phyloP scores from a whole-genome alignment of 2,888 invertebrate genomes.

The Lydus trimaculatus region DNA sequence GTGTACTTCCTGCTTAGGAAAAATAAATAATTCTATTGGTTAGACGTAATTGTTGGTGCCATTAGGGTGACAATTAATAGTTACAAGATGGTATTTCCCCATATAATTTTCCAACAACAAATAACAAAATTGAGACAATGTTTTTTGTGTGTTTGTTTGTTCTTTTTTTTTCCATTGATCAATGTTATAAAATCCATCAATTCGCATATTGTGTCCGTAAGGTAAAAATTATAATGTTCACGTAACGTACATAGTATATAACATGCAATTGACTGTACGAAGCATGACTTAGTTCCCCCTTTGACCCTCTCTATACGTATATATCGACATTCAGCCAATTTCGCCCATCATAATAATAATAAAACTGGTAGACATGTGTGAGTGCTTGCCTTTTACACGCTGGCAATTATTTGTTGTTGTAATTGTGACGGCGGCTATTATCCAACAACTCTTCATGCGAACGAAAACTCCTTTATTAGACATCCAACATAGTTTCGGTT shows the following conservation, averaged over 20 bases:
- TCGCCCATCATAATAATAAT: constrained; percentile 38
- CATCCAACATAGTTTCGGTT: constrained; percentile 8
- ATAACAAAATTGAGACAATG: not conserved
- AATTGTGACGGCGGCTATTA: constrained; percentile 29
- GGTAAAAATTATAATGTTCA: constrained; percentile 37
- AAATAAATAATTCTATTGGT: not conserved
- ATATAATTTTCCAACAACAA: not conserved
- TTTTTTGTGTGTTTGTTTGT: not conserved
- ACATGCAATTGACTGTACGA: constrained; percentile 36
- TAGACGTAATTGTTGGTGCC: not conserved
- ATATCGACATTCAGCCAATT: constrained; percentile 37
- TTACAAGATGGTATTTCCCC: not conserved
- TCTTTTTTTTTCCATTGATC: not conserved
- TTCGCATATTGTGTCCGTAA: not conserved
- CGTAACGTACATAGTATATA: constrained; percentile 27
- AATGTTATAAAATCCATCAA: not conserved
- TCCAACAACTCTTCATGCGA: constrained; percentile 10
- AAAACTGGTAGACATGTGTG: constrained; percentile 41
- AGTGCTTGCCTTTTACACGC: constrained; percentile 39
- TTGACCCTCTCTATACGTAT: constrained; percentile 24
- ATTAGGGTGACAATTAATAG: not conserved
- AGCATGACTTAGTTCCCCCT: constrained; percentile 36
- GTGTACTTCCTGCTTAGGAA: not conserved
- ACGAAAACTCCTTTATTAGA: constrained; percentile 10
- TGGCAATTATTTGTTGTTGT: constrained; percentile 39